Conservation (phyloP, 1,140 invertebrate genomes). For the Stegodyphus mimosarum region DNA sequence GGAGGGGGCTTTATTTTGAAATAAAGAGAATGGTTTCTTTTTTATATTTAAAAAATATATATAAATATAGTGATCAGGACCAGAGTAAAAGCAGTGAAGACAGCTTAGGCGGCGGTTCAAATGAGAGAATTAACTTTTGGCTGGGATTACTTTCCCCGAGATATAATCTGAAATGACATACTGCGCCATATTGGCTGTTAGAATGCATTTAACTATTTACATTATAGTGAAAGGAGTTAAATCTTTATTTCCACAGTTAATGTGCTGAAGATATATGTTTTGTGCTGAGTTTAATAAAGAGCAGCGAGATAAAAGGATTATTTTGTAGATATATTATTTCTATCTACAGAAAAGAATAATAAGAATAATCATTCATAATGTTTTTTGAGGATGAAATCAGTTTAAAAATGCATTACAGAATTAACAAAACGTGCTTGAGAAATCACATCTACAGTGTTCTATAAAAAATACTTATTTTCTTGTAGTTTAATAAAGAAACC, state of each 20-base stretch:
- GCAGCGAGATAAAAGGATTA: no score
- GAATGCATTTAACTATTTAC: background rate
- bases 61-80: constrained; percentile 3
- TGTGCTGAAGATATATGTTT: no score
- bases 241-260: background rate
- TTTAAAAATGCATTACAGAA: no score
- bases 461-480: no score
- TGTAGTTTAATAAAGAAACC: no score
- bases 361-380: no score
- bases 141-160: background rate
- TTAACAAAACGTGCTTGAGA: no score
- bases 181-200: background rate
- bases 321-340: no score
- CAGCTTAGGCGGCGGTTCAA: constrained; percentile 15
- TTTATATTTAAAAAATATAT: background rate
- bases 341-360: no score
- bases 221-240: background rate
- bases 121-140: constrained; percentile 28
- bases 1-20: constrained; percentile 33
- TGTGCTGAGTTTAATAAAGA: no score
- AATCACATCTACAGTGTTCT: no score
- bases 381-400: no score
- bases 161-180: constrained; percentile 24
- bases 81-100: constrained; percentile 1
- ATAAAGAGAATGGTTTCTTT: constrained; percentile 48